Base-by-base conservation (phyloP, 2,888 invertebrate genomes). In the Leptinotarsa haldemani region DNA sequence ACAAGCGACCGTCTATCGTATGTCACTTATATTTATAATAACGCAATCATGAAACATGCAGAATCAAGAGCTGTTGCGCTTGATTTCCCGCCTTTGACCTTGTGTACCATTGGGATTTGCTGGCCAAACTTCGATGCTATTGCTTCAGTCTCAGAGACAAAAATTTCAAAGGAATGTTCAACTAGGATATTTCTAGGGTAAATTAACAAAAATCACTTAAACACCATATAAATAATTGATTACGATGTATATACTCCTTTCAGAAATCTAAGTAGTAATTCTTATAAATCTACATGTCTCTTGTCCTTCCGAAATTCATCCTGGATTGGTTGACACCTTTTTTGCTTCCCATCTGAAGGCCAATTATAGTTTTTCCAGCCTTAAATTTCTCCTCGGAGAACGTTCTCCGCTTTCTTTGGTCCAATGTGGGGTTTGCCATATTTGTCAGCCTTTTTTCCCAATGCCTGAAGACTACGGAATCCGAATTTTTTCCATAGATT, bases 401-500 rank as follows among this genome's bases (percentile, higher is more conserved):
- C 85, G 95, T 96, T 97, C 86, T 97, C 96, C 7, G 97, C 94
- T 88, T 99, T 98, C 88, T 97, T 97, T 50, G 98, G 98, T 77
- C 98, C 98, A 87, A 97, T 96, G 71, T 94, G 92, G 16, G 97
- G 96, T 87, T 95, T 94, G 25, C 95, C 95, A 85, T 90, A 95
- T 86, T 93, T 93, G 69, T 93, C 92, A 77, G 94, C 95, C 95
- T 95, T 4, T 3, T 4, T 4, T 25, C 25, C 4, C 25, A 25
- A 25, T 25, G 25, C 2, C 25, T 25, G 0, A 25, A 25, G 25
- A 25, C 95, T 64, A 99, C 98, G 25, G 97, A 96, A 88, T 97
- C 96, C 77, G 99, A 92, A 87, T 99, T 99, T 89, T 97, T 99
- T 99, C 95, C 97, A 98, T 67, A 99, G 91, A 87, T 99, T 99